Percentiles rank a stretch among this genome's conserved stretches.
These are phyloP conservation scores for Antedon mediterranea DNA, from an alignment of 53 echinoderm and acorn worm species.

Conservation along the genomic window DNA sequence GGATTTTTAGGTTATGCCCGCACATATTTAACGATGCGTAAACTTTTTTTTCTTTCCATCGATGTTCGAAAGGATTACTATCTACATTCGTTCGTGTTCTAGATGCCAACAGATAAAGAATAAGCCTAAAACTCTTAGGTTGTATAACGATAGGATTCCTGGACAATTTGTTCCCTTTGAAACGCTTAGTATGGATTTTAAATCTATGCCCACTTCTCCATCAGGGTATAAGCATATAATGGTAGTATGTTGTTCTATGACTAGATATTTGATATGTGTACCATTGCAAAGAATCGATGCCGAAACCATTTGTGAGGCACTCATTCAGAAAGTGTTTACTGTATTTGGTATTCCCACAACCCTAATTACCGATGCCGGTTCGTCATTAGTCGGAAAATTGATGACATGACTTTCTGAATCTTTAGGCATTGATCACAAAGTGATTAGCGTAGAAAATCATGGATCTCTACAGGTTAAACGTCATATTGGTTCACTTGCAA, in stretches of 20 bases:
- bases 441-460: not conserved
- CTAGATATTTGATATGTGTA: not conserved
- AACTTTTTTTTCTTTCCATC: not conserved
- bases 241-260: not conserved
- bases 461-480: not conserved
- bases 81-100: not conserved
- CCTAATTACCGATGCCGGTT: not conserved
- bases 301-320: not conserved
- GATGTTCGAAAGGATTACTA: not conserved
- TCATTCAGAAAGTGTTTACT: not conserved
- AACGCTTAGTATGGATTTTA: slow-evolving; percentile 10
- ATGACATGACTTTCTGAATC: not conserved
- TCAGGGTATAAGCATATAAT: slow-evolving; percentile 2
- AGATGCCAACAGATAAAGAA: not conserved
- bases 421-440: not conserved
- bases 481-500: not conserved
- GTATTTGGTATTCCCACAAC: not conserved
- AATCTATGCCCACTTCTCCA: slow-evolving; percentile 8
- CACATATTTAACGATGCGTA: not conserved
- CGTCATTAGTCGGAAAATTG: not conserved
- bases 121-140: no score
- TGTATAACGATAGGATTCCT: no score
- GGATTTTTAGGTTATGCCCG: not conserved
- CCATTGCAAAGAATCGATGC: not conserved
- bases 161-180: not conserved